Percentiles rank a stretch among this genome's conserved stretches.
Evolutionary conservation across 2,888 invertebrate genomes (phyloP).

Genomic region (Drosophila mimica): DNA sequence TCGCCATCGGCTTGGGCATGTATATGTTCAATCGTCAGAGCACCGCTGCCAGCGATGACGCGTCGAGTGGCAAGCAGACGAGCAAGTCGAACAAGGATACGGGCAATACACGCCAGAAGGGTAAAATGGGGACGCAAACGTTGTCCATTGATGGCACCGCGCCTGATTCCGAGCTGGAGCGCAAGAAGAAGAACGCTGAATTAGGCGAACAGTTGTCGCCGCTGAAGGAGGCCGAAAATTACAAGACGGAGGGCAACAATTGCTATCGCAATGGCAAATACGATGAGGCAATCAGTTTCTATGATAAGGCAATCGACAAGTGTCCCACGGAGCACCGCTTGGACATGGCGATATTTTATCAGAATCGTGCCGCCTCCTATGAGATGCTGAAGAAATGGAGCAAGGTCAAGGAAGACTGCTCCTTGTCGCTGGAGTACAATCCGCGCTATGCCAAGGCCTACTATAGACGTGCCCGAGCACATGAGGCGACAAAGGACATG

Average conservation of each 20-base stretch:
- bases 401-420: constrained; percentile 94
- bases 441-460: constrained; percentile 95
- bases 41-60: constrained; percentile 27
- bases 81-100: constrained; percentile 18
- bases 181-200: constrained; percentile 78
- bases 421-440: constrained; percentile 93
- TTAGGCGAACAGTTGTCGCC: constrained; percentile 86
- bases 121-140: constrained; percentile 84
- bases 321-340: constrained; percentile 91
- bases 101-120: constrained; percentile 39
- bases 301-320: constrained; percentile 96
- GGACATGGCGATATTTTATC: constrained; percentile 96
- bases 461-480: constrained; percentile 92
- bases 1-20: constrained; percentile 92
- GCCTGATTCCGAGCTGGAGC: constrained; percentile 85
- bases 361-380: constrained; percentile 97
- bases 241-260: constrained; percentile 95
- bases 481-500: constrained; percentile 92
- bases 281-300: constrained; percentile 94
- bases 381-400: constrained; percentile 95
- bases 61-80: constrained; percentile 15
- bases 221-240: constrained; percentile 90
- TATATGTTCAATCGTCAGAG: constrained; percentile 84
- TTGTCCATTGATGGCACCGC: constrained; percentile 87
- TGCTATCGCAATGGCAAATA: constrained; percentile 94